Conservation (phyloP, 2,113 vertebrate genomes). For the Girardinichthys multiradiatus region DNA sequence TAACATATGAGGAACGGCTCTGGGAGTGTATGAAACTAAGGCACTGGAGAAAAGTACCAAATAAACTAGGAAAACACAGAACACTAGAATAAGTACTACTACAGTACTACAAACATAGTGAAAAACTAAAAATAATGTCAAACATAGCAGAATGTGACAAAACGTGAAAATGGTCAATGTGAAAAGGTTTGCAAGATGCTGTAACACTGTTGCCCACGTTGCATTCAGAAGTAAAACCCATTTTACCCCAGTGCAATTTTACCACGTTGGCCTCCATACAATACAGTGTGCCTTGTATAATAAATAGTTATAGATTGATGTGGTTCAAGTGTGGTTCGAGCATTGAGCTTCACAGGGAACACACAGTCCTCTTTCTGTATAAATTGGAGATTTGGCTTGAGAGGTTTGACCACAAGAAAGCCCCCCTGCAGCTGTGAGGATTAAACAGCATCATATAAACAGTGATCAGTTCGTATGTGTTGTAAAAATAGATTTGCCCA, state of each 20-base stretch:
- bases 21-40: no score
- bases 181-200: no score
- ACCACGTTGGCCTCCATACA: slow-evolving; percentile 29
- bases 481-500: slow-evolving; percentile 62
- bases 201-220: neutral
- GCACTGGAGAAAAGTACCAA: no score
- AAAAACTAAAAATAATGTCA: no score
- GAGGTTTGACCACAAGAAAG: slow-evolving; percentile 59
- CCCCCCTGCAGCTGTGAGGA: slow-evolving; percentile 13
- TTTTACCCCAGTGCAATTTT: neutral
- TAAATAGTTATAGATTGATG: slow-evolving; percentile 61
- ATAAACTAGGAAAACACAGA: no score
- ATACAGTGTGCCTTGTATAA: slow-evolving; percentile 50
- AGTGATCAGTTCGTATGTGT: slow-evolving; percentile 32
- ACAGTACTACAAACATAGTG: no score
- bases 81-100: no score
- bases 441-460: slow-evolving; percentile 56
- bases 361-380: slow-evolving; percentile 16
- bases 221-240: neutral
- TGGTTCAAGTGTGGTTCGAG: slow-evolving; percentile 31
- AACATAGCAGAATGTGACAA: neutral
- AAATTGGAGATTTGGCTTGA: slow-evolving; percentile 47
- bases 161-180: neutral
- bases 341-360: neutral
- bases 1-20: no score